Conservation (phyloP, 2,888 invertebrate genomes). For the Apeira syringaria region DNA sequence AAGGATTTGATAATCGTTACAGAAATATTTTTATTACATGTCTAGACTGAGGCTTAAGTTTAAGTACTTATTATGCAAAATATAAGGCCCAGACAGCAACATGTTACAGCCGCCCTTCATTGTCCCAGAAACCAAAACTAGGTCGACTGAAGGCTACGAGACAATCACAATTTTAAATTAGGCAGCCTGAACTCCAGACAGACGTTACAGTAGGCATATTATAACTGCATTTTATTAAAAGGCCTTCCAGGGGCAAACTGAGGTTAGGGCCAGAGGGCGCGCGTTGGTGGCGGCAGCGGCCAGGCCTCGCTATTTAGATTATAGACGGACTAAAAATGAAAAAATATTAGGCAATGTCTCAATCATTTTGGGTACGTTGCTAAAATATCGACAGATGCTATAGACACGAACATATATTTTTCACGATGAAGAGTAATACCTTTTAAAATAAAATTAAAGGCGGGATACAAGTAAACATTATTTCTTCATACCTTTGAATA, state of each 20-base stretch:
- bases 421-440: too few species aligned
- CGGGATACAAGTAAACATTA: too few species aligned
- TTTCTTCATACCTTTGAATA: too few species aligned
- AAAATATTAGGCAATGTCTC: too few species aligned
- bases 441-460: too few species aligned
- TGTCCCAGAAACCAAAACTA: conserved; percentile 69
- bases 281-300: too few species aligned
- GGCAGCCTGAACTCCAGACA: conserved; percentile 53
- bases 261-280: not conserved
- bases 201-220: conserved; percentile 46
- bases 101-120: conserved; percentile 67
- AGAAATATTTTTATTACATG: conserved; percentile 39
- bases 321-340: too few species aligned
- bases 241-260: conserved; percentile 3
- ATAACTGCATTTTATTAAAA: conserved; percentile 49
- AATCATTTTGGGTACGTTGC: too few species aligned
- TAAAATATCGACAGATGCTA: too few species aligned
- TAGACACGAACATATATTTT: too few species aligned
- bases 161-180: conserved; percentile 81
- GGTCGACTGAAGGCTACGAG: conserved; percentile 73
- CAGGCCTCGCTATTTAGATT: too few species aligned
- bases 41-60: conserved; percentile 64
- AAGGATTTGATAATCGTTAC: conserved; percentile 28
- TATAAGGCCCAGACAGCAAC: conserved; percentile 60
- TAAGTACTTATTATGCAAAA: conserved; percentile 76